These are phyloP conservation scores for Butorides virescens DNA, from an alignment of 2,113 vertebrate genomes.

Conservation along the genomic window DNA sequence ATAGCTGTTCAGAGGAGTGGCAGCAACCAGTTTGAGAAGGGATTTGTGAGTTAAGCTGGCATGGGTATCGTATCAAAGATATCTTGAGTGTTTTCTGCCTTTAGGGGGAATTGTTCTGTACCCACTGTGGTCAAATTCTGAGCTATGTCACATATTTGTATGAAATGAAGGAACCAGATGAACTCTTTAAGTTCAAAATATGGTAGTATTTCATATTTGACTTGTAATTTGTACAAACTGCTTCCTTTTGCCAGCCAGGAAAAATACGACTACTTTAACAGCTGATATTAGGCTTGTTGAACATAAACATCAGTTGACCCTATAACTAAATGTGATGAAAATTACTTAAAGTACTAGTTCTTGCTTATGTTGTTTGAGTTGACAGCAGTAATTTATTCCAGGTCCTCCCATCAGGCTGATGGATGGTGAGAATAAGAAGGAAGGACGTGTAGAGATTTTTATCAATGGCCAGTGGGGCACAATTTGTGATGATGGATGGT, in stretches of 20 bases:
- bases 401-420: conserved; percentile 89
- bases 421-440: conserved; percentile 91
- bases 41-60: neutral
- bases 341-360: neutral
- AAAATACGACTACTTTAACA: neutral
- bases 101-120: neutral
- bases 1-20: neutral
- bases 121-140: neutral
- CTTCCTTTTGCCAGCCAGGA: neutral
- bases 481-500: conserved; percentile 97
- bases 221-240: neutral
- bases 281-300: neutral
- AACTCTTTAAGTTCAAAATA: neutral
- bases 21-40: neutral
- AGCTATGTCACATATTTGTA: neutral
- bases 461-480: conserved; percentile 93
- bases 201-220: neutral
- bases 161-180: neutral
- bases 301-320: neutral
- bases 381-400: conserved; percentile 63
- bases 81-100: neutral
- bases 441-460: conserved; percentile 94
- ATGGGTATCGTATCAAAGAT: neutral
- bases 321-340: neutral
- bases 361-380: neutral